Evolutionary conservation across 64 coral and sea anemone species (phyloP), one percentile per base, ranked within the genome.

Genomic region (Montipora cactus): DNA sequence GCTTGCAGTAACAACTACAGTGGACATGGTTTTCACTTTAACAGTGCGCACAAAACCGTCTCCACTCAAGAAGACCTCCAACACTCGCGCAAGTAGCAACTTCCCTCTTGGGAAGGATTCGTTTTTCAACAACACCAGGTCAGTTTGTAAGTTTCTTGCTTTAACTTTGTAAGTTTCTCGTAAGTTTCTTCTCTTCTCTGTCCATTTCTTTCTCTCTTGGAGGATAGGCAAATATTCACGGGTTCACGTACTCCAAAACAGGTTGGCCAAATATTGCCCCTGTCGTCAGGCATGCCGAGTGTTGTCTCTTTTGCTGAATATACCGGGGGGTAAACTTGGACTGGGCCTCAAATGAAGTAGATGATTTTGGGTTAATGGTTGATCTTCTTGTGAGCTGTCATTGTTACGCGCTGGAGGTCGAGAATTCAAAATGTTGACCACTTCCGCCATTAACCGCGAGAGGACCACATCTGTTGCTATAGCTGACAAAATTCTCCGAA

Each of bases 121-220:
- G 74, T 88, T 86, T 55, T 22, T 78, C 45, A 94, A 13, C 8
- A 94, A 51, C n/a, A 84, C 90, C 11, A 91, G 25, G 44, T 92
- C 67, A 28, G 49, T 55, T 57, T 21, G 58, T 14, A 90, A 14
- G 59, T 90, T 90, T 49, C 61, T 67, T 49, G 37, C 1, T 37
- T 2, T 37, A 28, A 28, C 28, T 28, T 28, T 28, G 28, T 37
- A 37, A 37, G 37, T 55, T 57, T 21, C 68, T 44, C 25, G 58
- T 14, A 90, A 14, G 59, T 90, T 90, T 49, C 61, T 67, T 49
- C 44, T 47, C 12, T 76, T 76, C 47, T 16, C 14, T n/a, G 19
- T 59, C 90, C 90, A 92, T 59, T 92, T 92, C 47, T 73, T 46
- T 44, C 90, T 66, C 61, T 85, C 76, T 21, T 75, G 21, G 75